phyloP scores from a whole-genome alignment of 2,888 invertebrate genomes.

The Ceramica pisi region DNA sequence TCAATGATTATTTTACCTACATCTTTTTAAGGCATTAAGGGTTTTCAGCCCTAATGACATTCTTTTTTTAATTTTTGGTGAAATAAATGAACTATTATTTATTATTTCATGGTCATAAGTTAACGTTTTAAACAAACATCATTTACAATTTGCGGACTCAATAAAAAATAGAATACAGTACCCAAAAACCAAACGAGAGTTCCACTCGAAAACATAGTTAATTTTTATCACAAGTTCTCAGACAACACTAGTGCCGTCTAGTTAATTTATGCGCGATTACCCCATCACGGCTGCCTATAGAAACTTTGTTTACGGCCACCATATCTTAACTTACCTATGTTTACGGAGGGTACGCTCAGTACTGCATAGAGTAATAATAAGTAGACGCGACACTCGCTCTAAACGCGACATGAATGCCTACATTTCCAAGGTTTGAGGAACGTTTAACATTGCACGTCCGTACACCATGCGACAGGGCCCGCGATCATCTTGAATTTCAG shows the following conservation, averaged over 20 bases:
- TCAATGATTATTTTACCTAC: no score
- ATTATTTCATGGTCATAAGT: not conserved
- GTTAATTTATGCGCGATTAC: slow-evolving; percentile 63
- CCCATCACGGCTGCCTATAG: slow-evolving; percentile 53
- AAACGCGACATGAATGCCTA: not conserved
- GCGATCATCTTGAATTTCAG: no score
- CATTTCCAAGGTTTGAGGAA: not conserved
- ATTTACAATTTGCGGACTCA: not conserved
- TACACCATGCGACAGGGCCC: no score
- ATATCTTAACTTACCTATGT: slow-evolving; percentile 65
- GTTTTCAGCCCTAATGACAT: no score
- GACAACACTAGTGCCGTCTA: slow-evolving; percentile 16
- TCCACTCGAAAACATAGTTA: slow-evolving; percentile 26
- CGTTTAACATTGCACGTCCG: no score
- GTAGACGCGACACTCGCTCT: slow-evolving; percentile 11
- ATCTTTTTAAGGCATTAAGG: no score
- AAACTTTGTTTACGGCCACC: slow-evolving; percentile 63
- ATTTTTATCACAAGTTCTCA: slow-evolving; percentile 46
- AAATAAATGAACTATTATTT: no score
- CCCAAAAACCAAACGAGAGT: not conserved
- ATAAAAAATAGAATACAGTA: not conserved
- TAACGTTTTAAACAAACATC: not conserved
- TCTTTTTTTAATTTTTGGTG: no score
- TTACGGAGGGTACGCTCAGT: slow-evolving; percentile 65
- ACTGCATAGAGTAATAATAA: slow-evolving; percentile 12